A percentile compares a stretch with the other conserved stretches of the same genome.
Evolutionary conservation across 92 coral and sea anemone species (phyloP).

Genomic region (Phenganax stokvisi): DNA sequence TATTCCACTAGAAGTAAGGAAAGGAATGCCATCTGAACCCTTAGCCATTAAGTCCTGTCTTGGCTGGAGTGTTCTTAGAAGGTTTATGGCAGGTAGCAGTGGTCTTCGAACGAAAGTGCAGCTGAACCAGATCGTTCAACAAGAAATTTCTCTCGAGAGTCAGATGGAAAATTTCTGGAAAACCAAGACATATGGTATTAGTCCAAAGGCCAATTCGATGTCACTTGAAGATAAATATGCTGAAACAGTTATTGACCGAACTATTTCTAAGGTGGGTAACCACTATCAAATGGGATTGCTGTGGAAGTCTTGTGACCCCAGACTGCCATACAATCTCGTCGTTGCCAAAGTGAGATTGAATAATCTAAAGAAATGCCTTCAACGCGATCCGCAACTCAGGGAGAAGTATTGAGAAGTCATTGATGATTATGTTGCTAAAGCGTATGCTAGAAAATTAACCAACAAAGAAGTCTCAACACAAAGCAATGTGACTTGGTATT

Average conservation of each 20-base stretch:
- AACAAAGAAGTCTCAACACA: conserved; percentile 42
- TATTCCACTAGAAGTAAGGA: conserved; percentile 50
- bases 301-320: conserved; percentile 44
- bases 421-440: conserved; percentile 45
- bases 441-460: conserved; percentile 49
- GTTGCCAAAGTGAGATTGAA: conserved; percentile 55
- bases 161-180: conserved; percentile 59
- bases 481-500: conserved; percentile 44
- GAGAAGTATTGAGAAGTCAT: conserved; percentile 50
- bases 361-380: conserved; percentile 48
- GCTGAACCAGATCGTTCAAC: conserved; percentile 34
- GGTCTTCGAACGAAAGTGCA: not conserved
- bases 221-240: conserved; percentile 39
- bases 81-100: not conserved
- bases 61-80: conserved; percentile 25
- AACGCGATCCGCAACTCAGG: conserved; percentile 43
- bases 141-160: conserved; percentile 45
- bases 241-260: conserved; percentile 28
- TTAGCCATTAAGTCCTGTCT: conserved; percentile 20
- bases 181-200: conserved; percentile 42
- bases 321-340: conserved; percentile 47
- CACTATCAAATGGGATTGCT: conserved; percentile 54
- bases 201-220: conserved; percentile 22
- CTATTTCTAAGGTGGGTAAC: conserved; percentile 41
- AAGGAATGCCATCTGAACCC: conserved; percentile 41